Percentiles rank a stretch among this genome's conserved stretches.
Evolutionary conservation across 2,888 invertebrate genomes (phyloP).

Genomic region (Brassicogethes aeneus): DNA sequence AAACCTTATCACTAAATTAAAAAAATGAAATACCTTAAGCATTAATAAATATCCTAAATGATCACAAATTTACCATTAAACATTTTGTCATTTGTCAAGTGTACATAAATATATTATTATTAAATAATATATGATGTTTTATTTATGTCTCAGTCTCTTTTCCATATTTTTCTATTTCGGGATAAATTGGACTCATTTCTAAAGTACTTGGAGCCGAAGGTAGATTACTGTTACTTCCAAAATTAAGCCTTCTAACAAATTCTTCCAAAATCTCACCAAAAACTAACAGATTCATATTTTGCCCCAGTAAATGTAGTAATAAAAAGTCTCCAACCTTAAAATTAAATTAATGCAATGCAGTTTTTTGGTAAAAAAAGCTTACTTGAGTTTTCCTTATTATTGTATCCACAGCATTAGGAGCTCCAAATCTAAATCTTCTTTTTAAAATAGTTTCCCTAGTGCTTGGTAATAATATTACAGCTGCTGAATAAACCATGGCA

Average conservation of each 20-base stretch:
- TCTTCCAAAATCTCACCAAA: conserved; percentile 76
- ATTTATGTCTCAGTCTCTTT: conserved; percentile 83
- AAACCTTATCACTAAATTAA: no score
- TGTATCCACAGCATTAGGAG: conserved; percentile 62
- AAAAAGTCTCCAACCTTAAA: conserved; percentile 78
- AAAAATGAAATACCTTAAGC: no score
- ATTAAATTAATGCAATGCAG: conserved; percentile 10
- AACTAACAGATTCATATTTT: conserved; percentile 75
- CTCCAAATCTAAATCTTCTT: conserved; percentile 69
- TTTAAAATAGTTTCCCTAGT: conserved; percentile 74
- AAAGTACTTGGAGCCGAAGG: conserved; percentile 81
- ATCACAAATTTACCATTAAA: no score
- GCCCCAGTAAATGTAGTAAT: conserved; percentile 71
- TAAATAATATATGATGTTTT: no score
- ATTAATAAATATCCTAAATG: no score
- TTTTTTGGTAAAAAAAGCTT: conserved; percentile 17
- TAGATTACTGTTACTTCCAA: conserved; percentile 59
- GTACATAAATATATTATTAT: no score
- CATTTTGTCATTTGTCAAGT: background rate
- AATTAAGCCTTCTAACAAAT: conserved; percentile 58
- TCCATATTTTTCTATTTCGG: conserved; percentile 66
- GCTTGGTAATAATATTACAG: conserved; percentile 68
- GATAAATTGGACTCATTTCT: conserved; percentile 81
- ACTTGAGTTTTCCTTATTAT: conserved; percentile 78
- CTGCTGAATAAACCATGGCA: conserved; percentile 73